Evolutionary conservation across 2,797 vertebrate genomes (phyloP).

Genomic region (Mus caroli): DNA sequence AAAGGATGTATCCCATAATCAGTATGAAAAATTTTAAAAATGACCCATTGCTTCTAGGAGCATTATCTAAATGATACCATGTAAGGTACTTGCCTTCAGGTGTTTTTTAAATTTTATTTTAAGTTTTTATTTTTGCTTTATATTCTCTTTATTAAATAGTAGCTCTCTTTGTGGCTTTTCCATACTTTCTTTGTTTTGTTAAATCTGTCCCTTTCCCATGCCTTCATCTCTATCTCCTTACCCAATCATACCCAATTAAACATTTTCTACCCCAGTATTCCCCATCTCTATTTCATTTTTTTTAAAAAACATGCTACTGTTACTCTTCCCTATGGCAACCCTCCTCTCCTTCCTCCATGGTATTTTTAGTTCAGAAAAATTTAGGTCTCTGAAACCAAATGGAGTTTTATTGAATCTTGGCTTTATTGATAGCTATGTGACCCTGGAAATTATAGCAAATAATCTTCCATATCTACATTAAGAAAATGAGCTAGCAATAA

Average conservation of each 20-base stretch:
- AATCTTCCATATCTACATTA: background rate
- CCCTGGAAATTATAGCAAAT: slow-evolving; percentile 14
- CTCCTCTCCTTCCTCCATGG: background rate
- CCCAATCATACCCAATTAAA: background rate
- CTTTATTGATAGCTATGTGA: background rate
- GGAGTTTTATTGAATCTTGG: background rate
- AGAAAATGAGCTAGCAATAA: background rate
- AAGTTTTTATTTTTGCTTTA: background rate
- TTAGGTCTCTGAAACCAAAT: background rate
- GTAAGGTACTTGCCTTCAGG: background rate
- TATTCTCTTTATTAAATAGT: background rate
- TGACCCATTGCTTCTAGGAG: background rate
- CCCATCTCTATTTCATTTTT: background rate
- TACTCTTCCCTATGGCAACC: background rate
- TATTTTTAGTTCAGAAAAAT: background rate
- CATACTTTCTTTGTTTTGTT: background rate
- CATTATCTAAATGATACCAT: background rate
- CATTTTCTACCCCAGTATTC: background rate
- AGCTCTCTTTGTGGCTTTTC: background rate
- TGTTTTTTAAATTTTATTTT: background rate
- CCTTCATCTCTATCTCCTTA: background rate
- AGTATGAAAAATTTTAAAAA: background rate
- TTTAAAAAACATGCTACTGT: background rate
- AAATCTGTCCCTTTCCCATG: background rate
- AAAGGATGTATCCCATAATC: background rate